Conservation (phyloP, 2,797 vertebrate genomes). For the Hemibagrus guttatus region DNA sequence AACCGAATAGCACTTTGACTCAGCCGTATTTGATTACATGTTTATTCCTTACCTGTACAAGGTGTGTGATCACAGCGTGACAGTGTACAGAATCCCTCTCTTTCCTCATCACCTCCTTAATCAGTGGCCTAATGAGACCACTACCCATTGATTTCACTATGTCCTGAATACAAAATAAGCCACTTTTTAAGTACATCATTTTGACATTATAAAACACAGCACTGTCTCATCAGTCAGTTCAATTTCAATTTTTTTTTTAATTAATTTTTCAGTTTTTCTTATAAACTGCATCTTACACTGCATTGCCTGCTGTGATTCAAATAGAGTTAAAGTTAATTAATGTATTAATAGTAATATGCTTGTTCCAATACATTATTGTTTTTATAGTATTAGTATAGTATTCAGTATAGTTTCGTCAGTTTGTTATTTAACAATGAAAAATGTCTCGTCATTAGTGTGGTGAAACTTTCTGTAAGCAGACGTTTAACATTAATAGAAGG, state of each 20-base stretch:
- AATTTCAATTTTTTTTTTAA: too few relatives aligned
- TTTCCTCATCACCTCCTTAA: slow-evolving; percentile 59
- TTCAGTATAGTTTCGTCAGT: too few relatives aligned
- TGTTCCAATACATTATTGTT: neutral
- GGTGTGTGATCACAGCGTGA: slow-evolving; percentile 63
- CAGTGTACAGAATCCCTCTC: slow-evolving; percentile 53
- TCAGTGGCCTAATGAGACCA: slow-evolving; percentile 64
- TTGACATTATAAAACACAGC: neutral
- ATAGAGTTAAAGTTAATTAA: neutral
- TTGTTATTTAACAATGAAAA: neutral
- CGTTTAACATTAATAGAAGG: neutral
- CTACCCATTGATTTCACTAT: slow-evolving; percentile 70
- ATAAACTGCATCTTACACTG: neutral
- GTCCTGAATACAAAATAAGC: slow-evolving; percentile 52
- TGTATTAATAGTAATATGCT: too few relatives aligned
- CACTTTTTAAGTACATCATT: neutral
- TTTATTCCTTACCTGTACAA: slow-evolving; percentile 62
- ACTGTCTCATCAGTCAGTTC: too few relatives aligned
- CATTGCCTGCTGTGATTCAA: neutral
- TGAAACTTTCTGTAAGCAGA: neutral
- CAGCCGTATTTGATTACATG: neutral
- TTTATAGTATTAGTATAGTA: neutral
- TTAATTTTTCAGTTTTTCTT: too few relatives aligned
- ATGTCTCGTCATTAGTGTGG: neutral
- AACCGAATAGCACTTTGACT: neutral